Conservation (phyloP, 2,888 invertebrate species). For the Dendrolimus houi region DNA sequence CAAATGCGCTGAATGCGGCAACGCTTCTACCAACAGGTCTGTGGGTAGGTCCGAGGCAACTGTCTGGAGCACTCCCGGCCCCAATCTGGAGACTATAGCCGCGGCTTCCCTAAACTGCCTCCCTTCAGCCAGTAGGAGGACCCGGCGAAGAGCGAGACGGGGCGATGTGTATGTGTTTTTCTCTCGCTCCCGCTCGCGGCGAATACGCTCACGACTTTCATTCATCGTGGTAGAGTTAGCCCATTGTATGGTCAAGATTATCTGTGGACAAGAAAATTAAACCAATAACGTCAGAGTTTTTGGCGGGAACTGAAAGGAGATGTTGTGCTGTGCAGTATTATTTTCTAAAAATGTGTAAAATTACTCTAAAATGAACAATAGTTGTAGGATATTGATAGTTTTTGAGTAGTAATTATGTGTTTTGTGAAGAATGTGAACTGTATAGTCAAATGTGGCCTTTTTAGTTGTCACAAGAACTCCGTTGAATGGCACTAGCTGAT, state of each 20-base stretch:
- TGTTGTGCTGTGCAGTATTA: too few species aligned
- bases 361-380: too few species aligned
- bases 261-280: slow-evolving; percentile 4
- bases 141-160: slow-evolving; percentile 79
- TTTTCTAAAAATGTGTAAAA: too few species aligned
- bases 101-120: slow-evolving; percentile 94
- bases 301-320: too few species aligned
- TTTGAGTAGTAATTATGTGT: too few species aligned
- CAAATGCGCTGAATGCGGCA: slow-evolving; percentile 91
- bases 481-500: too few species aligned
- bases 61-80: slow-evolving; percentile 86
- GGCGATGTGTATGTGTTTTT: slow-evolving; percentile 80
- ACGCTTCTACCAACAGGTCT: slow-evolving; percentile 90
- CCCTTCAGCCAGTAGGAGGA: slow-evolving; percentile 90
- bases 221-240: slow-evolving; percentile 72
- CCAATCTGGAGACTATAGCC: slow-evolving; percentile 86
- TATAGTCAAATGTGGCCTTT: too few species aligned
- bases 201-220: slow-evolving; percentile 83
- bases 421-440: too few species aligned
- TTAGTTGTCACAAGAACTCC: too few species aligned
- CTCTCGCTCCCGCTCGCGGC: slow-evolving; percentile 78
- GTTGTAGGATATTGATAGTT: too few species aligned
- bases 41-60: slow-evolving; percentile 88
- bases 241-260: slow-evolving; percentile 32
- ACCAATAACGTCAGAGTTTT: not conserved